Base-by-base conservation (phyloP, 2,113 vertebrate genomes). In the Callorhinus ursinus region DNA sequence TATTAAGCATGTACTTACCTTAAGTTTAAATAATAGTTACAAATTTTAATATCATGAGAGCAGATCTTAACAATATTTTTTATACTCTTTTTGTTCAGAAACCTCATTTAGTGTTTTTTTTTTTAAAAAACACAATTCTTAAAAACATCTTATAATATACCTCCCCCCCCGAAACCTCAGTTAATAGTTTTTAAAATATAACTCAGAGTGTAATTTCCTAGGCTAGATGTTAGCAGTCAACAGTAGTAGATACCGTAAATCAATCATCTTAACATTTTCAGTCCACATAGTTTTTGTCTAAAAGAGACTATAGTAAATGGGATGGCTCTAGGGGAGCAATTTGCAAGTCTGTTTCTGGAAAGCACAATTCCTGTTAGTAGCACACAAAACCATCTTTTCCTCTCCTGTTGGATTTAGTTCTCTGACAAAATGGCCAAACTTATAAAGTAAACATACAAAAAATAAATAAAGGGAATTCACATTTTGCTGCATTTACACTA, bases 241-340 rank as follows among this genome's bases (percentile, higher is more conserved):
- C 51, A 90, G 19, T 57, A 84, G 61, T 31, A 67, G 33, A 31
- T 77, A 80, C 24, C 22, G 67, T n/a, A 59, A 49, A 8, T 86
- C 46, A 88, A 80, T 71, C 31, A 86, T 59, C 10, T 65, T 77
- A 80, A 63, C 15, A 79, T 94, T 95, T 94, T 95, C 21, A 49
- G 65, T 33, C 31, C n/a, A 77, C 14, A 57, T 65, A 21, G 14
- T 28, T 39, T 55, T 84, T 24, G 33, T 39, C 31, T 57, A 6
- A 19, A 84, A 87, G 33, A 82, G 42, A 82, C 55, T 79, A 3
- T 24, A 84, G 18, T 76, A 71, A 69, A 69, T 65, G 24, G 8
- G 26, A 21, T 46, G 63, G 18, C 65, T 85, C 28, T 71, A 5
- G 9, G 24, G 51, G 42, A 94, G 28, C 53, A 63, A 86, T 95